These are phyloP conservation scores for Hirudo medicinalis DNA, from an alignment of 1,140 invertebrate species.

Conservation along the genomic window DNA sequence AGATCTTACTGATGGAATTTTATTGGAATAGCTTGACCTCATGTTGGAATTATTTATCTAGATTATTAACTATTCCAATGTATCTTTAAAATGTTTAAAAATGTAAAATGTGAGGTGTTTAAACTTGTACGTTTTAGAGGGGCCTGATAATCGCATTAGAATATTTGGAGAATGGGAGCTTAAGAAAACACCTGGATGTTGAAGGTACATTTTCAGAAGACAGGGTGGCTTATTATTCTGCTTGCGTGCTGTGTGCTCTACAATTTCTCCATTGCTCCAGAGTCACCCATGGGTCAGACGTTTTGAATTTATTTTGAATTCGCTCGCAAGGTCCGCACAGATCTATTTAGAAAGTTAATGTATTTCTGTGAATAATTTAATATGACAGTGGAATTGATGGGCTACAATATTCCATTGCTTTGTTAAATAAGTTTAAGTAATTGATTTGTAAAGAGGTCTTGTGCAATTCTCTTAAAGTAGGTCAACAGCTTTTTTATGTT, in stretches of 20 bases:
- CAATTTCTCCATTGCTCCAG: not conserved
- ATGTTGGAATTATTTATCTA: too few species aligned
- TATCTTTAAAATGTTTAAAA: too few species aligned
- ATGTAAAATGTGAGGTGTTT: too few species aligned
- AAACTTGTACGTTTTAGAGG: not conserved
- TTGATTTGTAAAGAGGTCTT: not conserved
- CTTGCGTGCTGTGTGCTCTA: not conserved
- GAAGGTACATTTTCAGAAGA: conserved; percentile 3
- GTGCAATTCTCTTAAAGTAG: not conserved
- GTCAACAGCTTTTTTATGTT: too few species aligned
- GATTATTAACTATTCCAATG: too few species aligned
- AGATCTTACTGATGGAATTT: too few species aligned
- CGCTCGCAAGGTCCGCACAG: not conserved
- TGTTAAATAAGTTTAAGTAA: not conserved
- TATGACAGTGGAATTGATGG: not conserved
- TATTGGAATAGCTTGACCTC: too few species aligned
- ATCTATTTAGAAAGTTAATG: not conserved
- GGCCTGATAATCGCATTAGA: not conserved
- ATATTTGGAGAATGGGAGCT: conserved; percentile 7
- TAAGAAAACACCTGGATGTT: not conserved
- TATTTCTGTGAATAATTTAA: too few species aligned
- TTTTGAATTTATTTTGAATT: not conserved
- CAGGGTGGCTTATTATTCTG: not conserved
- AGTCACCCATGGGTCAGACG: not conserved
- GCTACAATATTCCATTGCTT: not conserved